These are phyloP conservation scores for Girardia tigrina DNA, from an alignment of 2,888 invertebrate species.

Conservation along the genomic window DNA sequence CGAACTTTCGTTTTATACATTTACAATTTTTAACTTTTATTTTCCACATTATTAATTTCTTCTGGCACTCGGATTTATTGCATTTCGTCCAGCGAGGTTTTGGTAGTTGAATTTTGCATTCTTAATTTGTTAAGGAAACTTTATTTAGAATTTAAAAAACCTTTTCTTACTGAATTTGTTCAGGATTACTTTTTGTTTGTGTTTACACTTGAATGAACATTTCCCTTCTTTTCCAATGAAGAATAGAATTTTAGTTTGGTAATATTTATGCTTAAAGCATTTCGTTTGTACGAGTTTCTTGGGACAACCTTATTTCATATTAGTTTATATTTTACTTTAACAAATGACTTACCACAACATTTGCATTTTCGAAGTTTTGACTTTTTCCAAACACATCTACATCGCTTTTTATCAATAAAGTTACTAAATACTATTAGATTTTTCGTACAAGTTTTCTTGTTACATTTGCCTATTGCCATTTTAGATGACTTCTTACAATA, in stretches of 20 bases:
- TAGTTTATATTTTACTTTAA: not conserved
- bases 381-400: slow-evolving; percentile 8
- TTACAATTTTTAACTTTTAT: slow-evolving; percentile 20
- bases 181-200: no score
- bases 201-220: no score
- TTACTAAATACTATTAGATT: not conserved
- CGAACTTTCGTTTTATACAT: not conserved
- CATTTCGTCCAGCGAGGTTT: slow-evolving; percentile 3
- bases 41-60: slow-evolving; percentile 11
- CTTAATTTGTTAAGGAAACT: not conserved
- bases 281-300: not conserved
- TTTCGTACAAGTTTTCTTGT: slow-evolving; percentile 24
- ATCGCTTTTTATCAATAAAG: not conserved
- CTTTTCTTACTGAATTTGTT: no score
- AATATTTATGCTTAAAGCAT: slow-evolving; percentile 15
- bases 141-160: no score
- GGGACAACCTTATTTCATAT: slow-evolving; percentile 28
- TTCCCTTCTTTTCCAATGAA: no score
- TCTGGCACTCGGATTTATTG: not conserved
- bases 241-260: not conserved
- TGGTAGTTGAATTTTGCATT: not conserved
- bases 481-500: not conserved
- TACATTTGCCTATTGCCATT: not conserved
- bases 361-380: slow-evolving; percentile 1
- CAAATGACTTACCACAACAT: slow-evolving; percentile 16